phyloP scores from a whole-genome alignment of 2,113 vertebrate species.

The Narcine bancroftii region DNA sequence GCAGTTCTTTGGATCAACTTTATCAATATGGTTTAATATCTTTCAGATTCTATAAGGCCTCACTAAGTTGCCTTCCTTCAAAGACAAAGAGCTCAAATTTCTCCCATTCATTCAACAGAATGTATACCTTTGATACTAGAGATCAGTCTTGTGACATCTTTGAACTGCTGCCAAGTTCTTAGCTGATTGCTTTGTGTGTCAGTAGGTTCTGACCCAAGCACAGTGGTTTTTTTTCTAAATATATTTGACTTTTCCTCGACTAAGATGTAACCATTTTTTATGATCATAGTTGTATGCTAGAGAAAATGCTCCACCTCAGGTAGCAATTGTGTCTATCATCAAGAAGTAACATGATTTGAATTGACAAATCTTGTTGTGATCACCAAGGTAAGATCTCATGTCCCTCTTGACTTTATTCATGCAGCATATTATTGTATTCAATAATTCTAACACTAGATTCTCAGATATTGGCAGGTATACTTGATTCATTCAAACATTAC shows the following conservation, averaged over 20 bases:
- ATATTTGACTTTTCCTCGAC: background rate
- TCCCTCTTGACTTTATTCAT: background rate
- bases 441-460: background rate
- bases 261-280: background rate
- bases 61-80: background rate
- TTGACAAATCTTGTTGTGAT: background rate
- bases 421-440: background rate
- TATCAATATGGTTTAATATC: background rate
- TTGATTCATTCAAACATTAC: background rate
- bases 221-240: background rate
- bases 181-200: background rate
- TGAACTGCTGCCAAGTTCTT: background rate
- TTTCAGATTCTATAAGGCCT: background rate
- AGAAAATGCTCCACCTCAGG: background rate
- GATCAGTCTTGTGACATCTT: background rate
- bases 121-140: background rate
- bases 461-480: background rate
- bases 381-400: background rate
- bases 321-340: background rate
- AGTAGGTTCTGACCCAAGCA: background rate
- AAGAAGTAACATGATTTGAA: background rate
- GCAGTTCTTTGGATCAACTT: background rate
- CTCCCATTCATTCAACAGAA: background rate
- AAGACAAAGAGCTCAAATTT: background rate
- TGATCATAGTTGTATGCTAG: background rate